Base-by-base conservation (phyloP, 2,888 invertebrate species). In the Tyria jacobaeae region DNA sequence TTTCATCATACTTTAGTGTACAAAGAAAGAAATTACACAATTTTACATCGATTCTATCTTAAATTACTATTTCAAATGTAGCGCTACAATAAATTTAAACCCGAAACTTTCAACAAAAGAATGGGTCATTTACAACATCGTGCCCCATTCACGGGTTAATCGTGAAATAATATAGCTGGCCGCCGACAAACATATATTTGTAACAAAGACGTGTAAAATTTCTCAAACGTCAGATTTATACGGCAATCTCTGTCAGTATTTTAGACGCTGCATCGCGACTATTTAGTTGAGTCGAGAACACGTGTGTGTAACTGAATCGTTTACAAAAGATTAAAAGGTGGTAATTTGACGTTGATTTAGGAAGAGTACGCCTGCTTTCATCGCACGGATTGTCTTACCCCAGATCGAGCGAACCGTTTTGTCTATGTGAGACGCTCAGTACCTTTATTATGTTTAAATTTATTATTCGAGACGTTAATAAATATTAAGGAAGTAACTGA, bases 271-370 rank as follows among this genome's bases (percentile, higher is more conserved):
- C n/a, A n/a, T n/a, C n/a, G n/a, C 66, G 78, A 76, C 80, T 80
- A 78, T 86, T 82, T 84, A 84, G 82, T 75, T 73, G 65, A 74
- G 80, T 75, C 76, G 83, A 76, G 86, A 86, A 89, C 91, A 91
- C 90, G 90, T 90, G 89, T 83, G 78, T 90, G 92, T 89, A 93
- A 94, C 90, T 87, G 80, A 89, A 92, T 90, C 90, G 86, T 83
- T 85, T 81, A 87, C 90, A 89, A 89, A 89, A 91, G 92, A 91
- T 93, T 92, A 92, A 89, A 90, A 91, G 89, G 90, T 92, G 91
- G 91, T 92, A 92, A 92, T 94, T 92, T 92, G 93, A 93, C 93
- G 80, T 92, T 93, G 93, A 93, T 92, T 91, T 92, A 93, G 86
- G 86, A 85, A 87, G 87, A 88, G 83, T 81, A 76, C 79, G 78